Conservation (phyloP, 2,797 vertebrate species). For the Allobates femoralis region DNA sequence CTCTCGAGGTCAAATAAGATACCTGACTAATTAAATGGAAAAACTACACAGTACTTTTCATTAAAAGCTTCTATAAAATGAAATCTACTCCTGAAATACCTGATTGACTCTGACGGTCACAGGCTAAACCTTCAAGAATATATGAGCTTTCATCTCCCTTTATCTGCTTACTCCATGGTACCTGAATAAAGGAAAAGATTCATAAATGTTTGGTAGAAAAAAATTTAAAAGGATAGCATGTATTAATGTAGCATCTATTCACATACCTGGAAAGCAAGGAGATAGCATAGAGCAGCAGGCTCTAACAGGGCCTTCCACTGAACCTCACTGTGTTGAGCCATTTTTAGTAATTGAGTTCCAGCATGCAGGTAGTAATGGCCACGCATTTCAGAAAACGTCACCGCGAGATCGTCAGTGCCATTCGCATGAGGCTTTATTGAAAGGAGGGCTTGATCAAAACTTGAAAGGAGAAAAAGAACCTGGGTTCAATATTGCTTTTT, state of each 20-base stretch:
- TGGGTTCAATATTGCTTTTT: not conserved
- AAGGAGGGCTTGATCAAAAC: constrained; percentile 89
- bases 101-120: constrained; percentile 92
- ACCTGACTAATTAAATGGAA: too few relatives aligned
- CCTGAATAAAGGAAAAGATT: constrained; percentile 74
- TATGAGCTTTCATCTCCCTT: constrained; percentile 83
- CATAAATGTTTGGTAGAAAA: not conserved
- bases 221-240: not conserved
- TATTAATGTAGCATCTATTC: not conserved
- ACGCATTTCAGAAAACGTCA: constrained; percentile 86
- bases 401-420: constrained; percentile 82
- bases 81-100: constrained; percentile 71
- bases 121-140: constrained; percentile 85
- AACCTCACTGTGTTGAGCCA: constrained; percentile 83
- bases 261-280: constrained; percentile 91
- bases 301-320: constrained; percentile 88
- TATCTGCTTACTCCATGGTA: constrained; percentile 85
- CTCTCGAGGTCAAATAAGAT: too few relatives aligned
- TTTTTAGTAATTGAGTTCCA: constrained; percentile 89
- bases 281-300: constrained; percentile 88
- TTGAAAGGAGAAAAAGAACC: not conserved
- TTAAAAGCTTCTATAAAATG: not conserved
- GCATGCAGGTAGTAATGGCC: constrained; percentile 93
- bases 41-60: too few relatives aligned
- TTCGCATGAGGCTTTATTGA: constrained; percentile 75